A percentile compares a stretch with the other conserved stretches of the same genome.
Evolutionary conservation across 92 coral and sea anemone genomes (phyloP).

Genomic region (Porites rus): DNA sequence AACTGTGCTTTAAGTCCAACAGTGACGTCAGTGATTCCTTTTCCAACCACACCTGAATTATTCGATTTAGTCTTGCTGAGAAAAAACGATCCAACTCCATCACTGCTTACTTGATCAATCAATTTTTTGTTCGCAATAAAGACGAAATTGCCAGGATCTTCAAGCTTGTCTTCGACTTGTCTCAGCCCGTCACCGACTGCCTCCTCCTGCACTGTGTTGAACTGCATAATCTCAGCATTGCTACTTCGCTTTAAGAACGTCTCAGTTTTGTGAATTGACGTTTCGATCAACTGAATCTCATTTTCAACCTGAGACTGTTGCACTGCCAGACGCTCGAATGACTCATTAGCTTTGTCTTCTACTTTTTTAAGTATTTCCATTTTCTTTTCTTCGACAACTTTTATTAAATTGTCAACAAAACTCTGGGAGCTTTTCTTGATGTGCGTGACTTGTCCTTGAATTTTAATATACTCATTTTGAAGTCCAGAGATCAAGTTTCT

Average conservation of each 20-base stretch:
- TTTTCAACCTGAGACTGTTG: not conserved
- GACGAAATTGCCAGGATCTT: not conserved
- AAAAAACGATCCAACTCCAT: slow-evolving; percentile 8
- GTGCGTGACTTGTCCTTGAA: not conserved
- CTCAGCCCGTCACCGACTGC: not conserved
- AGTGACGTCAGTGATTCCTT: not conserved
- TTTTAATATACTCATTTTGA: not conserved
- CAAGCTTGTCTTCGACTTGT: not conserved
- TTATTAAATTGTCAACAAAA: not conserved
- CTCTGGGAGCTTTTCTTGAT: not conserved
- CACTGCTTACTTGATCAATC: not conserved
- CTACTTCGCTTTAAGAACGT: slow-evolving; percentile 9
- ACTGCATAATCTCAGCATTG: slow-evolving; percentile 9
- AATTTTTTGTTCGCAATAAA: not conserved
- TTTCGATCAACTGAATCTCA: not conserved
- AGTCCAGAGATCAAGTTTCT: not conserved
- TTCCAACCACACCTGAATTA: not conserved
- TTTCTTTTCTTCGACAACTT: slow-evolving; percentile 3
- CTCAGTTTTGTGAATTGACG: not conserved
- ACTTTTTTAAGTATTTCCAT: not conserved
- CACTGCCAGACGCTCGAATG: not conserved
- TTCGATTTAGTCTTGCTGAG: not conserved
- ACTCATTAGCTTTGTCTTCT: not conserved
- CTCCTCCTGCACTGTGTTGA: not conserved
- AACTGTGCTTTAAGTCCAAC: not conserved